These are phyloP conservation scores for Gasterosteus aculeatus DNA, from an alignment of 2,113 vertebrate genomes.

Conservation along the genomic window DNA sequence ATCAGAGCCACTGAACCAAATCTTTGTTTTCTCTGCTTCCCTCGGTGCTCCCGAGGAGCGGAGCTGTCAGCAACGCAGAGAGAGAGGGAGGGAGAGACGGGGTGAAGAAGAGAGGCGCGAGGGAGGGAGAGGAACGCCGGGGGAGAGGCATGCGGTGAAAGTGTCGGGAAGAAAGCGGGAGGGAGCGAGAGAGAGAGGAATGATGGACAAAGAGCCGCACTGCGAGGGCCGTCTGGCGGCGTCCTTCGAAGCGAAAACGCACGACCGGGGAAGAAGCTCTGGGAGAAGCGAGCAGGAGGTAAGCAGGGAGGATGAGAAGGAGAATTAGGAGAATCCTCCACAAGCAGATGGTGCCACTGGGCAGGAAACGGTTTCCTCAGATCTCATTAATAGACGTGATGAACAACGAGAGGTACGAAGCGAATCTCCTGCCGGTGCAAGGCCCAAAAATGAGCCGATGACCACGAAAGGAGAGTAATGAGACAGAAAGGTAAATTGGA, in stretches of 20 bases:
- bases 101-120: constrained; percentile 21
- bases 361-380: constrained; percentile 58
- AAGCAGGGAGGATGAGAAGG: constrained; percentile 25
- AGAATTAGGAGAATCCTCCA: constrained; percentile 39
- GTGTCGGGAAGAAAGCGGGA: constrained; percentile 17
- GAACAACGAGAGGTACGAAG: constrained; percentile 52
- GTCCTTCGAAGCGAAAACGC: constrained; percentile 41
- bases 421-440: constrained; percentile 43
- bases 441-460: constrained; percentile 60
- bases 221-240: constrained; percentile 50
- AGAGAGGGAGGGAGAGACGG: constrained; percentile 26
- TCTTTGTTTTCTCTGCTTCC: constrained; percentile 76
- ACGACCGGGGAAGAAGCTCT: constrained; percentile 36
- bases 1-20: constrained; percentile 78
- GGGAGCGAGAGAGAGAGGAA: background rate
- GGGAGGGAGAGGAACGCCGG: constrained; percentile 31
- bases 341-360: constrained; percentile 74
- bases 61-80: constrained; percentile 67
- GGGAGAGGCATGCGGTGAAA: constrained; percentile 41
- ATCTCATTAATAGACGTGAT: constrained; percentile 46
- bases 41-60: constrained; percentile 68
- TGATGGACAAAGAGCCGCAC: constrained; percentile 34
- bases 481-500: constrained; percentile 60
- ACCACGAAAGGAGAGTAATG: constrained; percentile 57
- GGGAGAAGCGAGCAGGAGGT: constrained; percentile 24